phyloP scores from a whole-genome alignment of 1,140 invertebrate species.

The Lepidurus apus region DNA sequence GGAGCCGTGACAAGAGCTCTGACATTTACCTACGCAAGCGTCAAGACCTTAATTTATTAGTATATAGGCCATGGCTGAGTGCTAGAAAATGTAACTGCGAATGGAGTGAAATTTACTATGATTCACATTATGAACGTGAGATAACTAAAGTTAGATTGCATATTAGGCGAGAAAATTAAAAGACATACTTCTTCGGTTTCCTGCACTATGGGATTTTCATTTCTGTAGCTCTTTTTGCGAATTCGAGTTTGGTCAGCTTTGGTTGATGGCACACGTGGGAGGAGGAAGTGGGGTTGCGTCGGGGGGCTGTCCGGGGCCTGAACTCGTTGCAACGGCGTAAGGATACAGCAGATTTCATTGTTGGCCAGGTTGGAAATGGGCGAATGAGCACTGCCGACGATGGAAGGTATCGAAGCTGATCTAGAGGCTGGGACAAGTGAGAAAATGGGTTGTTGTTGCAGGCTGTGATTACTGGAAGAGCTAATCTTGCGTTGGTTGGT shows the following conservation, averaged over 20 bases:
- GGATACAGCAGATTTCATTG: background rate
- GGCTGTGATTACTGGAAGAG: background rate
- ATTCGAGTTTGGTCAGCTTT: background rate
- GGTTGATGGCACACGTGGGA: background rate
- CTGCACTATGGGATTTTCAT: background rate
- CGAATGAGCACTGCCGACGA: background rate
- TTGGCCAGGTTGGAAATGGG: background rate
- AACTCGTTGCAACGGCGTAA: background rate
- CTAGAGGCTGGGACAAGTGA: no score
- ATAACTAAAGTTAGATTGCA: no score
- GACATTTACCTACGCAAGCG: no score
- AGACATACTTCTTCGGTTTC: background rate
- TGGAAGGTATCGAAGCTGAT: background rate
- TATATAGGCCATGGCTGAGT: no score
- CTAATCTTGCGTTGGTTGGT: slow-evolving; percentile 3
- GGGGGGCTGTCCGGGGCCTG: background rate
- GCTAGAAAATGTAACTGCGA: no score
- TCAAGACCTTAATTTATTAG: no score
- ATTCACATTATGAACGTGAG: no score
- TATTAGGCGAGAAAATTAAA: no score
- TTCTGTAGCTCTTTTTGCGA: background rate
- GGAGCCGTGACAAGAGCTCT: no score
- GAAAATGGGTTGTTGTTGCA: background rate
- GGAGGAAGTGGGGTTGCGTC: background rate
- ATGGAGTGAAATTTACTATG: no score